Base-by-base conservation (phyloP, 2,113 vertebrate species). In the Xiphophorus maculatus region DNA sequence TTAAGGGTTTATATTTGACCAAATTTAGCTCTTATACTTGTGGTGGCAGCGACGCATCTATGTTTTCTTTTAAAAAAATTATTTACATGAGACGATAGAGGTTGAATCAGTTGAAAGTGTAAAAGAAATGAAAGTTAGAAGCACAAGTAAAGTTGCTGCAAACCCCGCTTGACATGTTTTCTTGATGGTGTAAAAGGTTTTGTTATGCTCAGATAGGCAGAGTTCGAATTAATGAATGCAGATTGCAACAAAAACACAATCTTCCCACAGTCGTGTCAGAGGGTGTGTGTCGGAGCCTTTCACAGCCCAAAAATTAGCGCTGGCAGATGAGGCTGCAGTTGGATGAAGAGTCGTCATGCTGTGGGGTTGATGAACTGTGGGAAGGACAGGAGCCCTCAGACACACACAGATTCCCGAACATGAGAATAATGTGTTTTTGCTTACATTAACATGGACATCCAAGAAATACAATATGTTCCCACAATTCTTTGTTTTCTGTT, bases 341-440 rank as follows among this genome's bases (percentile, higher is more conserved):
- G 96, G 96, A 95, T 94, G 90, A 93, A 83, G 84, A 73, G 81
- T 82, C 84, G 92, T 93, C 97, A 95, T 96, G 97, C 98, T 99
- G 98, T 94, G 98, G 97, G 96, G 97, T 97, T 99, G 97, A 99
- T 99, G 97, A 99, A 97, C 97, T 98, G 96, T 98, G 95, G 95
- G 95, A 95, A 95, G 96, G 95, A 96, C 96, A 95, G 96, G 95
- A 96, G 95, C 96, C 96, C 92, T 95, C 91, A 96, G 96, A 95
- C 94, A 95, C 95, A 73, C 42, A 73, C 83, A 68, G 73, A 79
- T 33, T 66, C 70, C 75, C 75, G 70, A 86, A 86, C 71, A 82
- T 76, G 73, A 82, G 80, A 83, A 72, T 85, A 79, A 89, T 85
- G 68, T 84, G 73, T 73, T 83, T 80, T 73, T 66, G 29, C 6